Evolutionary conservation across 1,140 invertebrate species (phyloP).

Genomic region (Agrilus planipennis): DNA sequence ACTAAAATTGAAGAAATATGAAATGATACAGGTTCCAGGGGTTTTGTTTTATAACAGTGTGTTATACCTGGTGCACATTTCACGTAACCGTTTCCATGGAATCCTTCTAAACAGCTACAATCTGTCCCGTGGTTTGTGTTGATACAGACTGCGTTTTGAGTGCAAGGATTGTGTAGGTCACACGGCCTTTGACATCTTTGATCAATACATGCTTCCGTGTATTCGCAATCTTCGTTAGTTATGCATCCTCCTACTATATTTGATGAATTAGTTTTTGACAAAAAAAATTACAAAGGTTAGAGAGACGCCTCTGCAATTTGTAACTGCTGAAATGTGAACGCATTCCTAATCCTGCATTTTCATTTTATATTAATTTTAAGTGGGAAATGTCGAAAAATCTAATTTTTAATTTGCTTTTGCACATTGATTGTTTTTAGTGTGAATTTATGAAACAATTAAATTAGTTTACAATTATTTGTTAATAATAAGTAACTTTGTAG

Average conservation of each 20-base stretch:
- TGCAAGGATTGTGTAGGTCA: constrained; percentile 68
- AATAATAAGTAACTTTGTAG: no score
- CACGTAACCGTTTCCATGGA: constrained; percentile 73
- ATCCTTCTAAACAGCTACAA: constrained; percentile 74
- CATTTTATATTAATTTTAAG: no score
- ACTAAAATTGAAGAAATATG: constrained; percentile 37
- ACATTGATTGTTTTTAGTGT: no score
- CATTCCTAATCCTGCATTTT: no score
- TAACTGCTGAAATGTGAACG: no score
- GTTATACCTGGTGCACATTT: constrained; percentile 60
- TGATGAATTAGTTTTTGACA: no score
- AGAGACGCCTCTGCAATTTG: no score
- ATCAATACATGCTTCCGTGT: constrained; percentile 71
- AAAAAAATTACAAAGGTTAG: no score
- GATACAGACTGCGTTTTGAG: constrained; percentile 71
- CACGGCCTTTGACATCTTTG: constrained; percentile 72
- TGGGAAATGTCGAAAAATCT: no score
- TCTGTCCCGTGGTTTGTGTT: constrained; percentile 78
- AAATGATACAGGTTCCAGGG: neutral
- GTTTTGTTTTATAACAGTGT: neutral
- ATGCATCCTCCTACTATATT: constrained; percentile 67
- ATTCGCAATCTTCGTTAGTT: constrained; percentile 64
- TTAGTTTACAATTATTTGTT: no score
- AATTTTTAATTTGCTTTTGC: no score
- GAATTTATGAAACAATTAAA: no score